Conservation (phyloP, 37 sponge, comb jelly and placozoan species). For the Corticium candelabrum region DNA sequence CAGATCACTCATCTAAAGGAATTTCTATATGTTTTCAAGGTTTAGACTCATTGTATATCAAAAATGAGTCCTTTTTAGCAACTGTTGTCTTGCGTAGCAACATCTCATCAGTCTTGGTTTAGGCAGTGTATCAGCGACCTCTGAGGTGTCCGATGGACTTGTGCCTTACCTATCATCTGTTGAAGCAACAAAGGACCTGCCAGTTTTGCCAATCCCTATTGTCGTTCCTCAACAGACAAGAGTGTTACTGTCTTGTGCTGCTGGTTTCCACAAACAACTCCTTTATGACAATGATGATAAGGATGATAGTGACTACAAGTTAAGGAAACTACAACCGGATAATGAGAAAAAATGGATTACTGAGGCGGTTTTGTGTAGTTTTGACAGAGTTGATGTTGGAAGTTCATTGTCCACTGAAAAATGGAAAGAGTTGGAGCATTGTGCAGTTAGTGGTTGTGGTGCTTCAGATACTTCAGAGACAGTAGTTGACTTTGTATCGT, state of each 20-base stretch:
- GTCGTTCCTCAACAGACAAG: neutral
- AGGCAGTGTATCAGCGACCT: too few relatives aligned
- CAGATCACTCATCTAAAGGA: neutral
- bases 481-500: neutral
- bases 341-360: too few relatives aligned
- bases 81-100: neutral
- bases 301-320: neutral
- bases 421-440: neutral
- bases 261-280: neutral
- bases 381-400: neutral
- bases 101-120: neutral
- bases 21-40: neutral
- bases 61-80: neutral
- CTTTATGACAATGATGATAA: neutral
- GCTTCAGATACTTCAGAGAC: neutral
- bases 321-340: too few relatives aligned
- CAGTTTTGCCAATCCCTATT: neutral
- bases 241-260: neutral
- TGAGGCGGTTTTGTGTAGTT: neutral
- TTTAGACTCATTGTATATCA: too few relatives aligned
- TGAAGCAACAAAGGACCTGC: neutral
- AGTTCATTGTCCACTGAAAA: neutral
- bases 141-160: too few relatives aligned
- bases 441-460: neutral
- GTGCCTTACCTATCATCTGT: too few relatives aligned